Evolutionary conservation across 2,888 invertebrate species (phyloP).

Genomic region (Halictus ligatus): DNA sequence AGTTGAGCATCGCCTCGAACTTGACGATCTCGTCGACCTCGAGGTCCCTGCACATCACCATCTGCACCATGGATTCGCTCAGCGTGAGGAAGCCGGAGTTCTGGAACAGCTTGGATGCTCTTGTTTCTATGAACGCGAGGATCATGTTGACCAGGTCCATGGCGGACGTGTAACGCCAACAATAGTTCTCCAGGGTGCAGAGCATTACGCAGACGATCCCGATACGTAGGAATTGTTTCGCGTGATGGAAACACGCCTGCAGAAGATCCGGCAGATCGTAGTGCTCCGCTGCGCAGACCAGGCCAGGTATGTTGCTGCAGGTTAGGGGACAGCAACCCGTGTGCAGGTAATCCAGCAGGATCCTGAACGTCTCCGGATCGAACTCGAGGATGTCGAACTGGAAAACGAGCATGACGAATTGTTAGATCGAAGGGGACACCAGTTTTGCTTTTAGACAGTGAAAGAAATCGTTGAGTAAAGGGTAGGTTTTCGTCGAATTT

Average conservation of each 20-base stretch:
- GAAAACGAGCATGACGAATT: slow-evolving; percentile 53
- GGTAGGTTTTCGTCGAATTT: too few relatives aligned
- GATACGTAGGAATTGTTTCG: slow-evolving; percentile 96
- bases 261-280: slow-evolving; percentile 96
- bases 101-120: slow-evolving; percentile 94
- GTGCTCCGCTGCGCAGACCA: slow-evolving; percentile 97
- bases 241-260: slow-evolving; percentile 97
- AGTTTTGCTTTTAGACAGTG: too few relatives aligned
- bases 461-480: too few relatives aligned
- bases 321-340: slow-evolving; percentile 96
- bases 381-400: slow-evolving; percentile 97
- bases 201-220: slow-evolving; percentile 98
- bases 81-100: slow-evolving; percentile 93
- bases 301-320: slow-evolving; percentile 95
- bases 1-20: slow-evolving; percentile 96
- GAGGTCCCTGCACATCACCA: slow-evolving; percentile 96
- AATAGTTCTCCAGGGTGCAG: slow-evolving; percentile 96
- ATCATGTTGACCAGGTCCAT: slow-evolving; percentile 98
- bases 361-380: slow-evolving; percentile 96
- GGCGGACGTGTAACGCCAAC: slow-evolving; percentile 97
- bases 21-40: slow-evolving; percentile 95
- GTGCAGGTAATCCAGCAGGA: slow-evolving; percentile 95
- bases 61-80: slow-evolving; percentile 97
- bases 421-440: too few relatives aligned
- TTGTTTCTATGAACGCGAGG: slow-evolving; percentile 94